Evolutionary conservation across 1,140 invertebrate genomes (phyloP).

Genomic region (Panagrolaimus sp.): DNA sequence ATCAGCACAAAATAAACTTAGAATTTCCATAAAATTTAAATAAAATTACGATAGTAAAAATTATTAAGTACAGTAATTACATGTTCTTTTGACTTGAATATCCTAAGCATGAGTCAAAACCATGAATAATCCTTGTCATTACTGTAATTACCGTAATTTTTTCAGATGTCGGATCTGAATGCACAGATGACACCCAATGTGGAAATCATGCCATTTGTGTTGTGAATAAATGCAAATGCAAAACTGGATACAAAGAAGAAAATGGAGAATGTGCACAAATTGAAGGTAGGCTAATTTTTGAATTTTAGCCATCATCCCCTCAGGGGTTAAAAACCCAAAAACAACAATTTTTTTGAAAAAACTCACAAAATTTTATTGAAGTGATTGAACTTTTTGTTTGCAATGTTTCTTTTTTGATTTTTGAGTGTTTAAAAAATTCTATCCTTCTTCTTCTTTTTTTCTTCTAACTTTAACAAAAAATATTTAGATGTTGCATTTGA

Average conservation of each 20-base stretch:
- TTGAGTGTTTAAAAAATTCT: conserved; percentile 26
- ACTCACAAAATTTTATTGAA: background rate
- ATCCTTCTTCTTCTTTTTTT: conserved; percentile 17
- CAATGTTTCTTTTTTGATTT: conserved; percentile 12
- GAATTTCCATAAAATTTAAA: too few species aligned
- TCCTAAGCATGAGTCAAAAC: too few species aligned
- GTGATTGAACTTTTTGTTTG: conserved; percentile 16
- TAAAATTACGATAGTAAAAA: too few species aligned
- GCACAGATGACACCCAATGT: conserved; percentile 36
- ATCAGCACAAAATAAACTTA: too few species aligned
- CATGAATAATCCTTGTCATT: too few species aligned
- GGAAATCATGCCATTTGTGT: conserved; percentile 31
- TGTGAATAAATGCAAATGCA: conserved; percentile 34
- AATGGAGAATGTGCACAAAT: conserved; percentile 31
- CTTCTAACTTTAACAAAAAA: conserved; percentile 4
- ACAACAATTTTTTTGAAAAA: too few species aligned
- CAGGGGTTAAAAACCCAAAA: too few species aligned
- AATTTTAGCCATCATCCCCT: too few species aligned
- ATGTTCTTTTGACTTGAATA: too few species aligned
- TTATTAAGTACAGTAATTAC: too few species aligned
- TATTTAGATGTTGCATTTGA: conserved; percentile 11
- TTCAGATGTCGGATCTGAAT: conserved; percentile 24
- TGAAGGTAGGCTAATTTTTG: conserved; percentile 28
- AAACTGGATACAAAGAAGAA: conserved; percentile 33
- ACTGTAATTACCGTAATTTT: too few species aligned